Evolutionary conservation across 2,113 vertebrate species (phyloP), one percentile per base, ranked within the genome.

Genomic region (Brachyistius frenatus): DNA sequence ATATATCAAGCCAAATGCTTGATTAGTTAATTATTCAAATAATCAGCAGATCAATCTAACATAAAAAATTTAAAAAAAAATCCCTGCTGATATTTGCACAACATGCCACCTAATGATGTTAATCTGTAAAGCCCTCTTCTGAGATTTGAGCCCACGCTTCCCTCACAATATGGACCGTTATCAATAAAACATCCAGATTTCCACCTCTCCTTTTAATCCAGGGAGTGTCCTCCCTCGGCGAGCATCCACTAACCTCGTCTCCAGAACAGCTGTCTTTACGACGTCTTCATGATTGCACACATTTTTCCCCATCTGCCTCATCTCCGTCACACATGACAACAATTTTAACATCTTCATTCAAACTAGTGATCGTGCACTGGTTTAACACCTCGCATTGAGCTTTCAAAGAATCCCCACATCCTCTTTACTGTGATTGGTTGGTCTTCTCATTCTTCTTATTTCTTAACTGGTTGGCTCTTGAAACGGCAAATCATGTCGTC

Each of bases 181-280:
- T n/a, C 5, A 9, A 31, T 13, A 30, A 41, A 33, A 60, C 13
- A 1, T 1, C 7, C 33, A 36, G 7, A 5, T 53, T 50, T 65
- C 13, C 7, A 39, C 46, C 5, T 0, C 53, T 73, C 32, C 4
- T 8, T 35, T 5, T 33, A 35, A 57, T 35, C 67, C 30, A 37
- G 33, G 4, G 23, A 64, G 41, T 1, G 39, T 39, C 44, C 53
- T 31, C 7, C 31, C 39, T 63, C 15, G 35, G 37, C 54, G 52
- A 30, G 30, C 23, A 9, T 74, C 16, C 7, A 57, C 30, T 69
- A 56, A 49, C 32, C 5, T 37, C 39, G 47, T 66, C 54, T 52
- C 9, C 33, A 57, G 16, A 53, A 53, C 76, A 66, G 76, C 62
- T 46, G 46, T 36, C 9, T 55, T 61, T 35, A 31, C 11, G 5